A percentile compares a stretch with the other conserved stretches of the same genome.
These are phyloP conservation scores for Thalpophila matura DNA, from an alignment of 2,888 invertebrate genomes.

Conservation along the genomic window DNA sequence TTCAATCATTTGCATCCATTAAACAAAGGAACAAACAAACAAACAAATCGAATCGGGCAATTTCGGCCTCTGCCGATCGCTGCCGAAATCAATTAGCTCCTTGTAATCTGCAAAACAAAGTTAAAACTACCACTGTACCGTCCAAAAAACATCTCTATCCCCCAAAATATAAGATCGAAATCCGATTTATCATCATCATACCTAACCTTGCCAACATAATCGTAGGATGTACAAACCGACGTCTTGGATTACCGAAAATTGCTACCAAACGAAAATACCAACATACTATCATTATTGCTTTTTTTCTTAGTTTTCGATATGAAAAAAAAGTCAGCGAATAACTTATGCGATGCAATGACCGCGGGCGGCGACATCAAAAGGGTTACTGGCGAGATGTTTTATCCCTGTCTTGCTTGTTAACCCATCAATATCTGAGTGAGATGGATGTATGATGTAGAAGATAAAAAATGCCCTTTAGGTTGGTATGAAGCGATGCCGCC, in stretches of 20 bases:
- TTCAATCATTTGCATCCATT: conserved; percentile 69
- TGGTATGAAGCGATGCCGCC: conserved; percentile 75
- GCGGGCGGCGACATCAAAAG: conserved; percentile 86
- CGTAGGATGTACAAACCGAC: conserved; percentile 78
- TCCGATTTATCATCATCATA: conserved; percentile 3
- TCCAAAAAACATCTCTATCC: conserved; percentile 51
- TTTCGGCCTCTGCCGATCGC: conserved; percentile 81
- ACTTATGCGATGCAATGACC: conserved; percentile 84
- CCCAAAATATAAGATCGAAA: neutral
- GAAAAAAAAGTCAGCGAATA: conserved; percentile 79
- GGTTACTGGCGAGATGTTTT: conserved; percentile 76
- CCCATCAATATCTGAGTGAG: conserved; percentile 60
- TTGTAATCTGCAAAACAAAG: conserved; percentile 75
- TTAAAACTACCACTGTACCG: conserved; percentile 8
- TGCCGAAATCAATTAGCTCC: conserved; percentile 87
- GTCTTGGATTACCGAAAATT: conserved; percentile 85
- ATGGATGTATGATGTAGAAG: conserved; percentile 69
- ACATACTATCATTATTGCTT: conserved; percentile 73
- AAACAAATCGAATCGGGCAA: conserved; percentile 79
- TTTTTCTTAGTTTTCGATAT: conserved; percentile 87
- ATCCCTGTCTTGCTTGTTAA: conserved; percentile 67
- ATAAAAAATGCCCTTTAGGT: conserved; percentile 83
- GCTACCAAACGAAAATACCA: conserved; percentile 82
- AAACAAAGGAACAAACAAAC: conserved; percentile 68
- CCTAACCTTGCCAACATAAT: conserved; percentile 70